Evolutionary conservation across 1,140 invertebrate genomes (phyloP).

Genomic region (Aphelinus certus): DNA sequence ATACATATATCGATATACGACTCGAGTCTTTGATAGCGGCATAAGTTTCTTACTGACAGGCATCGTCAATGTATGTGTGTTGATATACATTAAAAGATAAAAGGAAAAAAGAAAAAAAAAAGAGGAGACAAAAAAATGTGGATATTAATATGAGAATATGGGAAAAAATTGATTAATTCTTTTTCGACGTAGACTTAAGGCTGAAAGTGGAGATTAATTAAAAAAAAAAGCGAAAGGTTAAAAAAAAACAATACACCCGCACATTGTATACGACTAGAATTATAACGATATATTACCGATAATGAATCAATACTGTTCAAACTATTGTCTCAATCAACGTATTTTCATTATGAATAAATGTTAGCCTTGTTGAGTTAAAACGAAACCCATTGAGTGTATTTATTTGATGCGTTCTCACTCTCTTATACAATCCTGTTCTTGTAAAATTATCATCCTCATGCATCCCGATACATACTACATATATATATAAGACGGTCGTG

Average conservation of each 20-base stretch:
- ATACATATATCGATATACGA: conserved; percentile 11
- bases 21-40: conserved; percentile 26
- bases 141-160: conserved; percentile 13
- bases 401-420: conserved; percentile 41
- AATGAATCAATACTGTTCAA: conserved; percentile 64
- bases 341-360: conserved; percentile 69
- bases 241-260: conserved; percentile 53
- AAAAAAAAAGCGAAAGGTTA: conserved; percentile 40
- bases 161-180: conserved; percentile 25
- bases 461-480: too few species aligned
- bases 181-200: conserved; percentile 43
- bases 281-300: conserved; percentile 66
- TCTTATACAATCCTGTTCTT: conserved; percentile 32
- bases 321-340: conserved; percentile 68
- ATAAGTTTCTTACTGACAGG: conserved; percentile 47
- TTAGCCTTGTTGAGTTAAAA: conserved; percentile 68
- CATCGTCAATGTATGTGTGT: conserved; percentile 64
- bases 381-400: conserved; percentile 44
- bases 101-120: conserved; percentile 30
- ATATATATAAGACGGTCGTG: too few species aligned
- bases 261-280: conserved; percentile 68
- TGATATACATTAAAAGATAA: conserved; percentile 48
- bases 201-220: conserved; percentile 30
- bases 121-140: conserved; percentile 20
- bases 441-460: too few species aligned